Evolutionary conservation across 2,113 vertebrate species (phyloP), one percentile per base, ranked within the genome.

Genomic region (Probosciger aterrimus): DNA sequence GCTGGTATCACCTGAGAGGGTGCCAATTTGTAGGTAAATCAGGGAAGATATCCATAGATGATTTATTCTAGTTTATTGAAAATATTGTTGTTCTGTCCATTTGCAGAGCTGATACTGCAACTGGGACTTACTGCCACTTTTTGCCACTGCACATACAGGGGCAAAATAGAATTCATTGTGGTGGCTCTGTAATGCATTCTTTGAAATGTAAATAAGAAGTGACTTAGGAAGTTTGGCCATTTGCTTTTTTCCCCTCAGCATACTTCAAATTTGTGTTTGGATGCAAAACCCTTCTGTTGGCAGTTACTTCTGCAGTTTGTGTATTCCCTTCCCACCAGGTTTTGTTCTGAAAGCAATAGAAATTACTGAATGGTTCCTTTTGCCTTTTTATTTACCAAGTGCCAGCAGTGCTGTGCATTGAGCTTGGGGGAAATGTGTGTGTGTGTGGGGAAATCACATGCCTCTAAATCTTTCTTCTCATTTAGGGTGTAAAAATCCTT

Each of bases 351-450:
- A 69, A 94, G 93, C 76, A 76, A 92, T 67, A 84, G 93, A 65
- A 95, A 82, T 84, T 52, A 79, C 62, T 96, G 96, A 96, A 95
- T 92, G 41, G 74, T 78, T 96, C 84, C 74, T 95, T 91, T 91
- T 92, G 86, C 91, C 49, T 78, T 87, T 83, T 93, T 91, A 80
- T 96, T 96, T 82, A 92, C 28, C 33, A 16, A 93, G 93, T 87
- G 95, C 92, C 95, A 96, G 73, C 92, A 92, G 86, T 7, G 52
- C 82, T 88, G 39, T 43, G 57, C 47, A 33, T 37, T 65, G 82
- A 93, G 77, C 88, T 70, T 76, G 55, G 22, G 73, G 68, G 25
- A 94, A 90, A 49, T 28, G 44, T 9, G 2, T 30, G 35, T 59
- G 57, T 52, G 50, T n/a, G 55, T 3, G 11, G 17, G 24, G 10